Conservation (phyloP, 2,797 vertebrate genomes). For the Rousettus madagascariensis region DNA sequence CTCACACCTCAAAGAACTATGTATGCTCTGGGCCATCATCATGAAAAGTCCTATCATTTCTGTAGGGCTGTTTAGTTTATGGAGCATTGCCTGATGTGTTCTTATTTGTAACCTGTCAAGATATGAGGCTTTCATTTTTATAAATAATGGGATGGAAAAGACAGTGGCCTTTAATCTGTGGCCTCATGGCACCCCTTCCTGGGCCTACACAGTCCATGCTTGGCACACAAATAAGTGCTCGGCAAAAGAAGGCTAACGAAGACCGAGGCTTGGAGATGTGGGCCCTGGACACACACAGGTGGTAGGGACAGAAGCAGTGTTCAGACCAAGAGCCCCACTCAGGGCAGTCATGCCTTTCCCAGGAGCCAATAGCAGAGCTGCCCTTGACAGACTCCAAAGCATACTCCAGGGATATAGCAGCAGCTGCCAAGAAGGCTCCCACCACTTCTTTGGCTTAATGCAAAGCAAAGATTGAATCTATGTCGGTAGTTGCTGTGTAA, state of each 20-base stretch:
- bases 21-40: neutral
- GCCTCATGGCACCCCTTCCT: neutral
- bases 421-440: neutral
- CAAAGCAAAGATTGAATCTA: neutral
- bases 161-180: neutral
- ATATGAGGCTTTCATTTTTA: neutral
- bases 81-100: neutral
- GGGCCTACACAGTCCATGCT: neutral
- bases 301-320: neutral
- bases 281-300: neutral
- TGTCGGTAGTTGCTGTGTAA: accelerated
- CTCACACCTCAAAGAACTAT: neutral
- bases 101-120: neutral
- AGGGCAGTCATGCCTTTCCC: neutral
- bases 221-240: neutral
- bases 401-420: neutral
- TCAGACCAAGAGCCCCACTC: neutral
- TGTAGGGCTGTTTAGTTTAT: neutral
- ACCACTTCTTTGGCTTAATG: neutral
- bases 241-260: neutral
- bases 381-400: neutral
- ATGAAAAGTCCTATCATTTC: neutral
- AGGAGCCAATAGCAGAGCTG: neutral
- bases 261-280: neutral
- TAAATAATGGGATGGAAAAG: neutral